These are phyloP conservation scores for Drosophila lutescens DNA, from an alignment of 2,888 invertebrate genomes.

Conservation along the genomic window DNA sequence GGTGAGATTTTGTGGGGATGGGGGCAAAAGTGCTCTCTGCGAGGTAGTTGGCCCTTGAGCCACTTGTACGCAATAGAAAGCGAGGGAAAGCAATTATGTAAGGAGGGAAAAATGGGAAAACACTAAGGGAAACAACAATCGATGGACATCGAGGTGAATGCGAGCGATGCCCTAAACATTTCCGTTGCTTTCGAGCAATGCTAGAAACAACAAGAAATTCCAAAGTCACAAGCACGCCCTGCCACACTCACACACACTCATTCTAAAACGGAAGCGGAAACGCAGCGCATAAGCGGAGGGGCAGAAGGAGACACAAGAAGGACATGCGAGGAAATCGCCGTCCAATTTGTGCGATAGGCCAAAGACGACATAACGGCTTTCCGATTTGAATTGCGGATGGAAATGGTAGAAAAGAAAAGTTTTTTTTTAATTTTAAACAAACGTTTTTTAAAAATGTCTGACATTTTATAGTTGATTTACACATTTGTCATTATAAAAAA, in stretches of 20 bases:
- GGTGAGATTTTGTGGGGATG: background rate
- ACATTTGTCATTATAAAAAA: no score
- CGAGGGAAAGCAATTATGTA: conserved; percentile 39
- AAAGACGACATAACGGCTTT: conserved; percentile 55
- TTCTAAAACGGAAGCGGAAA: conserved; percentile 45
- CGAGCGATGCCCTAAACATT: conserved; percentile 37
- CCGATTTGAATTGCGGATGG: conserved; percentile 45
- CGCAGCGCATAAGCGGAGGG: conserved; percentile 29
- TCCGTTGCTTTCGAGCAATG: conserved; percentile 41
- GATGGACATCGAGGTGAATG: conserved; percentile 24
- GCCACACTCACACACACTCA: conserved; percentile 7
- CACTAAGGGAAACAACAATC: conserved; percentile 28
- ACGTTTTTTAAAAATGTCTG: no score
- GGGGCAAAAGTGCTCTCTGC: background rate
- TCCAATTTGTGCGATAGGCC: conserved; percentile 18
- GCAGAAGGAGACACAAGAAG: conserved; percentile 38
- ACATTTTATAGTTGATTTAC: no score
- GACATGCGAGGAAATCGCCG: conserved; percentile 12
- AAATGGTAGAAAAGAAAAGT: background rate
- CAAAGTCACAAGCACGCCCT: conserved; percentile 23
- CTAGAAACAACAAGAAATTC: conserved; percentile 37
- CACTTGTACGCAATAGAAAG: conserved; percentile 19
- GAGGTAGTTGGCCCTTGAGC: conserved; percentile 19
- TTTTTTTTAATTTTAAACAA: no score
- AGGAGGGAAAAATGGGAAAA: conserved; percentile 12